Percentiles rank a stretch among this genome's conserved stretches.
phyloP scores from a whole-genome alignment of 2,888 invertebrate genomes.

The Oligia fasciuncula region DNA sequence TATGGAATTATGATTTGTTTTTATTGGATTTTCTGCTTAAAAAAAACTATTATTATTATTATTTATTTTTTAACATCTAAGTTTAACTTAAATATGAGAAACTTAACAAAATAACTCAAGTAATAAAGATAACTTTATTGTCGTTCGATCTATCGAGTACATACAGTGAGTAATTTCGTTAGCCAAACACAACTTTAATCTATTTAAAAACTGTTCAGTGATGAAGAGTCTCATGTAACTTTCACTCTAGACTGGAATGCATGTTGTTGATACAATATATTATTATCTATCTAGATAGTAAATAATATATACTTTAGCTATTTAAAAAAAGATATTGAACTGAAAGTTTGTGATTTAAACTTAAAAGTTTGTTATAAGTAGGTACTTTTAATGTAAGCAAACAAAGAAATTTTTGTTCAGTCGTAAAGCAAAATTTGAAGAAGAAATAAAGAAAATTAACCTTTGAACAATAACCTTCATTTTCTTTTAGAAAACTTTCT shows the following conservation, averaged over 20 bases:
- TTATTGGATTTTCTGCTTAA: not conserved
- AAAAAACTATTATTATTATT: not conserved
- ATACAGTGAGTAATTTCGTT: not conserved
- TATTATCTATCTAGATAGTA: not conserved
- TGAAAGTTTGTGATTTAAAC: no score
- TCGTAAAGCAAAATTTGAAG: slow-evolving; percentile 20
- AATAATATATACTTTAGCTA: not conserved
- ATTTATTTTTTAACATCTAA: no score
- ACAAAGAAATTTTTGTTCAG: not conserved
- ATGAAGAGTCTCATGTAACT: not conserved
- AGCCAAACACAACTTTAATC: not conserved
- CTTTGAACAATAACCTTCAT: not conserved
- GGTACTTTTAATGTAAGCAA: not conserved
- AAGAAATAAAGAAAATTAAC: slow-evolving; percentile 2
- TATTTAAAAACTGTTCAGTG: not conserved
- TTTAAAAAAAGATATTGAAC: not conserved
- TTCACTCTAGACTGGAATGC: not conserved
- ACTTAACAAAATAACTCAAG: not conserved
- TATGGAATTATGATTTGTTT: not conserved
- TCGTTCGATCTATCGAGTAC: not conserved
- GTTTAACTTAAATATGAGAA: not conserved
- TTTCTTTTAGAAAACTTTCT: slow-evolving; percentile 4
- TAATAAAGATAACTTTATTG: not conserved
- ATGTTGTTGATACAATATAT: not conserved
- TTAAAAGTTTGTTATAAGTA: no score